A percentile compares a stretch with the other conserved stretches of the same genome.
Evolutionary conservation across 2,888 invertebrate genomes (phyloP).

Genomic region (Mystacides longicornis): DNA sequence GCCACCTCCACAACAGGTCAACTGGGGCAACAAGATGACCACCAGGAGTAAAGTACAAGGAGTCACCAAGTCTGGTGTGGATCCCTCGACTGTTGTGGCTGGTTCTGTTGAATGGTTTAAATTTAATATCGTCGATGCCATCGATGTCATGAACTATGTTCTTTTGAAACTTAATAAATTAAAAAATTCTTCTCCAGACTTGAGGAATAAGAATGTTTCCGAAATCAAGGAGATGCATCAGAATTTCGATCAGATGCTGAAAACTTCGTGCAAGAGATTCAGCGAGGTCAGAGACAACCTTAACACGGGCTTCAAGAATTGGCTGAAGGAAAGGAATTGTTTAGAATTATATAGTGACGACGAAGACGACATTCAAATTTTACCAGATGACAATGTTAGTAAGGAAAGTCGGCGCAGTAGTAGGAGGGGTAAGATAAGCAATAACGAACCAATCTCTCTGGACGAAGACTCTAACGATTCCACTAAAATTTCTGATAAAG

Average conservation of each 20-base stretch:
- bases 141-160: slow-evolving; percentile 51
- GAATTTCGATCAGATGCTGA: slow-evolving; percentile 47
- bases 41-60: background rate
- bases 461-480: slow-evolving; percentile 47
- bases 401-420: slow-evolving; percentile 10
- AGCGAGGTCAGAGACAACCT: slow-evolving; percentile 49
- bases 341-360: slow-evolving; percentile 31
- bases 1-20: slow-evolving; percentile 1
- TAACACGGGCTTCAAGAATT: slow-evolving; percentile 47
- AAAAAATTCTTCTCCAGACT: slow-evolving; percentile 42
- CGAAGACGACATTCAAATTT: slow-evolving; percentile 41
- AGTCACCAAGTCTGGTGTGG: background rate
- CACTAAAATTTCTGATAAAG: slow-evolving; percentile 22
- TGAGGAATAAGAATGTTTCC: slow-evolving; percentile 41
- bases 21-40: background rate
- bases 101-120: slow-evolving; percentile 51
- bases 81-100: background rate
- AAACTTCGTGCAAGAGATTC: slow-evolving; percentile 47
- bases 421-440: background rate
- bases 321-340: slow-evolving; percentile 35
- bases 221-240: slow-evolving; percentile 50
- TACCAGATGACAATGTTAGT: slow-evolving; percentile 29
- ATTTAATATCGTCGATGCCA: slow-evolving; percentile 50
- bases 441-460: slow-evolving; percentile 46
- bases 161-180: slow-evolving; percentile 45